Conservation (phyloP, 2,888 invertebrate genomes). For the Cryptus viduatorius region DNA sequence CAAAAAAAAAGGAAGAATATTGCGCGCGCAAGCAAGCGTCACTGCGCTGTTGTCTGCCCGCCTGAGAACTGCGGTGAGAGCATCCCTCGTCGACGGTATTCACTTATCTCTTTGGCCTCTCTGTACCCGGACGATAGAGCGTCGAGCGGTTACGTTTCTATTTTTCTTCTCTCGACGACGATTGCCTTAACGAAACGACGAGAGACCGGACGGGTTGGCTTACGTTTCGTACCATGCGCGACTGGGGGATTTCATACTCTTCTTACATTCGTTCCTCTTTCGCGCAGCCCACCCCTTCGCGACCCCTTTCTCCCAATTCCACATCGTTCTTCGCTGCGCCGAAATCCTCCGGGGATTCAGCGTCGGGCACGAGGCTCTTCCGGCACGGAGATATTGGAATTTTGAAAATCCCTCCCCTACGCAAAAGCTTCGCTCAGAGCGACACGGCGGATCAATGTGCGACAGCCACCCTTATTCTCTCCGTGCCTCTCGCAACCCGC, state of each 20-base stretch:
- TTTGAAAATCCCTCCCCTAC: conserved; percentile 73
- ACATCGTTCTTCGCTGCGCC: conserved; percentile 41
- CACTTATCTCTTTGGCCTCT: conserved; percentile 60
- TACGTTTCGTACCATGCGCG: conserved; percentile 59
- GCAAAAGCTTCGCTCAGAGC: conserved; percentile 24
- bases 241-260: conserved; percentile 14
- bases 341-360: conserved; percentile 72
- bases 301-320: conserved; percentile 13
- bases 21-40: conserved; percentile 37
- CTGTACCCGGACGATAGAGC: conserved; percentile 35
- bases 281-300: background rate
- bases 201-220: conserved; percentile 60
- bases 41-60: conserved; percentile 6
- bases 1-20: conserved; percentile 21
- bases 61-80: conserved; percentile 40
- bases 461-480: background rate
- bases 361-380: conserved; percentile 22
- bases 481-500: conserved; percentile 22
- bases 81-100: conserved; percentile 61
- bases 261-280: conserved; percentile 6
- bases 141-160: conserved; percentile 55
- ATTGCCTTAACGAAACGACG: conserved; percentile 77
- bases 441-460: conserved; percentile 37
- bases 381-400: conserved; percentile 65
- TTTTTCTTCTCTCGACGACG: conserved; percentile 67